These are phyloP conservation scores for Lutra lutra DNA, from an alignment of 2,797 vertebrate species.

Conservation along the genomic window DNA sequence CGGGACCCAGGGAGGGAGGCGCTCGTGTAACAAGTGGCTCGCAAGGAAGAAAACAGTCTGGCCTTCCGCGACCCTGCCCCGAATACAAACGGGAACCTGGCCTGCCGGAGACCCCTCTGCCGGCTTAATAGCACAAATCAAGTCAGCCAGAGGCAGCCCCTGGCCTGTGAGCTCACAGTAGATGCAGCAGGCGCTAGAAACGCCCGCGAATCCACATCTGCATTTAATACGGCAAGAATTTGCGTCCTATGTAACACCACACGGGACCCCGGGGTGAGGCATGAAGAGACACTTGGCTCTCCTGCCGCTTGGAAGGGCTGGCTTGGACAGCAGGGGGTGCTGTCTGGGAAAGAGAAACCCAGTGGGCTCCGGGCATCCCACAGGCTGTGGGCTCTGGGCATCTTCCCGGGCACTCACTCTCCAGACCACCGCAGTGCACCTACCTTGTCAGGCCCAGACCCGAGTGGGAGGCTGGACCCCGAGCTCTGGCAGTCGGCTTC, in stretches of 20 bases:
- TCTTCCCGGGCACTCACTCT: background rate
- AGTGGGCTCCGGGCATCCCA: background rate
- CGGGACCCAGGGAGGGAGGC: background rate
- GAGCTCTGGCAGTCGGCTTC: conserved; percentile 26
- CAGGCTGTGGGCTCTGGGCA: background rate
- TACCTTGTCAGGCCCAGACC: conserved; percentile 57
- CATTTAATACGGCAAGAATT: background rate
- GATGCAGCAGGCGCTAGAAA: background rate
- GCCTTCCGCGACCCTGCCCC: background rate
- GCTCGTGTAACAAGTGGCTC: background rate
- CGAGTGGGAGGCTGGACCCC: background rate
- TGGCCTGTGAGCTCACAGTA: conserved; percentile 46
- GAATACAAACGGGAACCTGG: background rate
- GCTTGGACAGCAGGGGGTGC: background rate
- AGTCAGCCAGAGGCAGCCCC: conserved; percentile 44
- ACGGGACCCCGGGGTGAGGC: background rate
- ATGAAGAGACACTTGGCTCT: background rate
- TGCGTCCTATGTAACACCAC: background rate
- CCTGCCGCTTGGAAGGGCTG: background rate
- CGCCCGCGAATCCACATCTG: background rate
- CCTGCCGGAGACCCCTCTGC: conserved; percentile 48
- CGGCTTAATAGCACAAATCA: background rate
- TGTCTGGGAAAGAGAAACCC: background rate
- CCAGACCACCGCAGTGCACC: background rate
- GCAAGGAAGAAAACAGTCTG: background rate